Base-by-base conservation (phyloP, 2,113 vertebrate genomes). In the Thinocorus orbignyianus region DNA sequence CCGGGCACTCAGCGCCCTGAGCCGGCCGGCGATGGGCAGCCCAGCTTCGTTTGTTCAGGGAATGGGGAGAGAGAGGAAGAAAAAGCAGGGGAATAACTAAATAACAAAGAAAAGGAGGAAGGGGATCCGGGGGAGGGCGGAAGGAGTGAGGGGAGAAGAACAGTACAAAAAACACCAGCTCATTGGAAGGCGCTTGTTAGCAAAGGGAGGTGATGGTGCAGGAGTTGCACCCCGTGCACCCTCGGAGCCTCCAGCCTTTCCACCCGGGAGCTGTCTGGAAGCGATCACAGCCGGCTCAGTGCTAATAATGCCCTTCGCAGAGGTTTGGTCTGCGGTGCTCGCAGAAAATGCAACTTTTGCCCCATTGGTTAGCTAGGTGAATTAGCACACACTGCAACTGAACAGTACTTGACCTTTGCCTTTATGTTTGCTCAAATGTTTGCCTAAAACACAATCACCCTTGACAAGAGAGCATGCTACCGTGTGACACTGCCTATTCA, bases 331-430 rank as follows among this genome's bases (percentile, higher is more conserved):
- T 96, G 97, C 90, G 39, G 94, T 96, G 93, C 91, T 87, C 57
- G 94, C 94, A 95, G 96, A 98, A 98, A 98, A 98, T 90, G 96
- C 97, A 98, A 98, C 98, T 98, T 99, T 99, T 98, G 98, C 98
- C 98, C 98, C 96, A 98, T 99, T 99, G 98, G 99, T 98, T 99
- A 98, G 91, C 98, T 99, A 99, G 99, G 99, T 99, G 98, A 99
- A 99, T 99, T 98, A 98, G 98, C 98, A 98, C 98, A 98, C 98
- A 99, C 99, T 99, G 99, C 98, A 99, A 98, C 98, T 99, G 98
- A 99, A 99, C 98, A 98, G 98, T 98, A 99, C 99, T 99, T 99
- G 99, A 99, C 99, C 99, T 99, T 99, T 99, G 99, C 98, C 98
- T 99, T 99, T 99, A 98, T 99, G 98, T 98, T 98, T 98, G 98